phyloP scores from a whole-genome alignment of 2,888 invertebrate genomes.

The Polia nebulosa region DNA sequence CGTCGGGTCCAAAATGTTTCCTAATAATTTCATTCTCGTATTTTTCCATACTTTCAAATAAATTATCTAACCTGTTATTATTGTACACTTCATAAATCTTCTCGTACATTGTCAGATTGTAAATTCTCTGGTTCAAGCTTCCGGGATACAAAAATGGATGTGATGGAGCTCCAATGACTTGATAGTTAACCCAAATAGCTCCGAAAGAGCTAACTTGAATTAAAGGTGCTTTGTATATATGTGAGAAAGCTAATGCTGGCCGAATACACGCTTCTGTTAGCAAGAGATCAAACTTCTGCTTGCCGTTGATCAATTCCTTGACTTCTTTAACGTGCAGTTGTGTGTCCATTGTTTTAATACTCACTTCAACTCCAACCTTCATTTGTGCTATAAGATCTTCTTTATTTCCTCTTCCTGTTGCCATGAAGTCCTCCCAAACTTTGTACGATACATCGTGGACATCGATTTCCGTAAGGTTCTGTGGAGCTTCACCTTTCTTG shows the following conservation, averaged over 20 bases:
- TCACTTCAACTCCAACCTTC: constrained; percentile 8
- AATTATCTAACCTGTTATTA: constrained; percentile 48
- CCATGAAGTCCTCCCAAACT: constrained; percentile 49
- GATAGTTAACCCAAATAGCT: constrained; percentile 49
- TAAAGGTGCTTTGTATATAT: constrained; percentile 72
- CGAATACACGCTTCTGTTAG: constrained; percentile 69
- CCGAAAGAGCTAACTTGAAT: constrained; percentile 75
- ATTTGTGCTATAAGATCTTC: constrained; percentile 55
- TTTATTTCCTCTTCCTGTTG: constrained; percentile 34
- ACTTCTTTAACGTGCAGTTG: constrained; percentile 64
- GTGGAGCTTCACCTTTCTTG: constrained; percentile 55
- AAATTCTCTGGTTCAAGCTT: constrained; percentile 54
- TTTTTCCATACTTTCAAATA: constrained; percentile 41
- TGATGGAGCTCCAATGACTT: constrained; percentile 68
- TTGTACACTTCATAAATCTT: constrained; percentile 67
- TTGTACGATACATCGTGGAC: constrained; percentile 71
- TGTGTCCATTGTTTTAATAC: constrained; percentile 49
- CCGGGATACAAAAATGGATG: constrained; percentile 73
- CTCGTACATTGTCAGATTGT: constrained; percentile 71
- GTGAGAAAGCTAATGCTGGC: constrained; percentile 60
- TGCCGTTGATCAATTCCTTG: constrained; percentile 64
- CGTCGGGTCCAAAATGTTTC: constrained; percentile 67
- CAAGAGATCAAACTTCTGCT: constrained; percentile 72
- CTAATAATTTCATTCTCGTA: constrained; percentile 60
- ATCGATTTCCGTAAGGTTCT: constrained; percentile 79